Evolutionary conservation across 2,888 invertebrate genomes (phyloP).

Genomic region (Euzophera pinguis): DNA sequence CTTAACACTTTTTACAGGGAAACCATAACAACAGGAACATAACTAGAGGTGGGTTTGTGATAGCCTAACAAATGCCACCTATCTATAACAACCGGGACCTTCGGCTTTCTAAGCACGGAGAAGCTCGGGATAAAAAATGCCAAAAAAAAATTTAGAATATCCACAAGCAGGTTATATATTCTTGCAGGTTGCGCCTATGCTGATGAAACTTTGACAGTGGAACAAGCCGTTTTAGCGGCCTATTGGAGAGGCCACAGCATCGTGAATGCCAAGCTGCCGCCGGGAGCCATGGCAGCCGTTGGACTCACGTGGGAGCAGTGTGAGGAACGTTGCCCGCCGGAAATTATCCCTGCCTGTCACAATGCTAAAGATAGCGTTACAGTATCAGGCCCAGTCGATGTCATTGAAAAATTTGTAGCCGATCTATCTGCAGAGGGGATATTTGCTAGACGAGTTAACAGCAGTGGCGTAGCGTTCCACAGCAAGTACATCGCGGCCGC

Average conservation of each 20-base stretch:
- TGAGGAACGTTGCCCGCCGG: slow-evolving; percentile 85
- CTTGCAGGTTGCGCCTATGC: slow-evolving; percentile 94
- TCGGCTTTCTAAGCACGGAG: no score
- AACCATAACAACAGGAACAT: no score
- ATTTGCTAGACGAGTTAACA: slow-evolving; percentile 92
- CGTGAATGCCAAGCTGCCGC: slow-evolving; percentile 84
- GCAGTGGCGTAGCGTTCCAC: slow-evolving; percentile 96
- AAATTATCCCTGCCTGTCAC: slow-evolving; percentile 95
- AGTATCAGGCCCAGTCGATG: slow-evolving; percentile 88
- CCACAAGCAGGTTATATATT: background rate
- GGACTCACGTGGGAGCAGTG: slow-evolving; percentile 94
- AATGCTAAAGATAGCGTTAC: slow-evolving; percentile 97
- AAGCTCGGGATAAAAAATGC: no score
- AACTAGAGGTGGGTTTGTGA: no score
- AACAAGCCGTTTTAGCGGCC: slow-evolving; percentile 95
- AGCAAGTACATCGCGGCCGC: slow-evolving; percentile 93
- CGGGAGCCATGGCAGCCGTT: slow-evolving; percentile 95
- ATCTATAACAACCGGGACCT: no score
- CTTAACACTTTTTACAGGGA: no score
- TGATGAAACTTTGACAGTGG: slow-evolving; percentile 95
- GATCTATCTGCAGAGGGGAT: slow-evolving; percentile 85
- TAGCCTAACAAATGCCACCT: no score
- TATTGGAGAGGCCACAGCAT: slow-evolving; percentile 95
- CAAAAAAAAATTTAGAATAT: background rate
- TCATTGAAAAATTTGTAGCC: slow-evolving; percentile 84